phyloP scores from a whole-genome alignment of 2,888 invertebrate species.

The Ceratothoa steindachneri region DNA sequence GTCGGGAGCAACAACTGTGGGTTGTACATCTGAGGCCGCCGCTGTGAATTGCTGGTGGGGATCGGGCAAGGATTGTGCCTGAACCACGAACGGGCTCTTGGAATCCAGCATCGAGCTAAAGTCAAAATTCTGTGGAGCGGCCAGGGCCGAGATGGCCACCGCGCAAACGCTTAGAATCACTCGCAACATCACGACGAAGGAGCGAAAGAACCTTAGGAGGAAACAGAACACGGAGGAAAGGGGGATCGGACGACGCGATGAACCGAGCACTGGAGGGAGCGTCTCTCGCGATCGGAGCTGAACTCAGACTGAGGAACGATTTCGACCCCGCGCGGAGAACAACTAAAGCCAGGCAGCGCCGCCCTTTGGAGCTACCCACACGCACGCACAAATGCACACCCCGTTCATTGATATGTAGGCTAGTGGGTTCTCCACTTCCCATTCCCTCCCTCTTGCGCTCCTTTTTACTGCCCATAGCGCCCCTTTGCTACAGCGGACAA shows the following conservation, averaged over 20 bases:
- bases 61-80: constrained; percentile 31
- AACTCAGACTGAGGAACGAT: background rate
- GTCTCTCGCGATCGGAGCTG: background rate
- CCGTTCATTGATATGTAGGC: background rate
- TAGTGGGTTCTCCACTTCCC: background rate
- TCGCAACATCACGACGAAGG: background rate
- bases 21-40: background rate
- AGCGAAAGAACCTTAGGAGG: background rate
- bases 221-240: background rate
- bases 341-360: background rate
- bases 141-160: background rate
- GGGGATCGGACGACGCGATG: background rate
- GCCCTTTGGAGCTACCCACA: background rate
- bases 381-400: background rate
- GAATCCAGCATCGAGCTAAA: constrained; percentile 35
- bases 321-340: background rate
- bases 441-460: background rate
- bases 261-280: background rate
- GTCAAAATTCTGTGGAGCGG: constrained; percentile 41
- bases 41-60: background rate
- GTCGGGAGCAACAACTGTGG: background rate
- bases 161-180: background rate
- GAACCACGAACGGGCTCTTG: constrained; percentile 38
- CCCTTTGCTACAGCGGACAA: no score
- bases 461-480: background rate